Percentiles rank a stretch among this genome's conserved stretches.
phyloP scores from a whole-genome alignment of 2,113 vertebrate genomes.

The Cnemophilus loriae region DNA sequence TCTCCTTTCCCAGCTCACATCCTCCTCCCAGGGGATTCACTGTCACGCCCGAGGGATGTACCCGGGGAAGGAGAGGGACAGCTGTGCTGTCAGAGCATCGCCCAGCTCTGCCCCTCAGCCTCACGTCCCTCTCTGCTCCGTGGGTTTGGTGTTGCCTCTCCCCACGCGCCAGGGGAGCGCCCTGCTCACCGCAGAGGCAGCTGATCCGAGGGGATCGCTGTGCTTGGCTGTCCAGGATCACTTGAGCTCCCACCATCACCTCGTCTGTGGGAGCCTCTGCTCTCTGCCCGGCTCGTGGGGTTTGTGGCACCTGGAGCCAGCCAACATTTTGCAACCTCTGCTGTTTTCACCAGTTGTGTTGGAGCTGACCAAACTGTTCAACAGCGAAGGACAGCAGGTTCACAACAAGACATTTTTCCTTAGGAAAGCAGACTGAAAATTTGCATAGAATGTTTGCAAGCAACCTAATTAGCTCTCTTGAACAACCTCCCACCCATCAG shows the following conservation, averaged over 20 bases:
- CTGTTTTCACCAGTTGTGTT: not conserved
- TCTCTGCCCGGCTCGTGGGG: not conserved
- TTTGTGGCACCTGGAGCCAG: not conserved
- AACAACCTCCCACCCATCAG: not conserved
- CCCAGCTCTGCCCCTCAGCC: not conserved
- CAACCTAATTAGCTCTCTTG: not conserved
- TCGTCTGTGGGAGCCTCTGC: not conserved
- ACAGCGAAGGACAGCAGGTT: not conserved
- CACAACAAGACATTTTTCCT: not conserved
- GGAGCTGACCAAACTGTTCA: not conserved
- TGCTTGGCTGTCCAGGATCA: not conserved
- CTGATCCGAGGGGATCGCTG: not conserved
- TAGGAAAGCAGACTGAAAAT: not conserved
- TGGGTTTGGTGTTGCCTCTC: not conserved
- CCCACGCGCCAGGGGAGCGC: not conserved
- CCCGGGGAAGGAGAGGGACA: not conserved
- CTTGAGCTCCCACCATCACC: not conserved
- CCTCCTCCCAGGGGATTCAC: not conserved
- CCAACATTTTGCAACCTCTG: not conserved
- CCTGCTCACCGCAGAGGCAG: fast-evolving
- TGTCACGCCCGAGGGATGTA: not conserved
- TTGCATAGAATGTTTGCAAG: not conserved
- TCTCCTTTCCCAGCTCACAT: not conserved
- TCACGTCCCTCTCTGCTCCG: not conserved
- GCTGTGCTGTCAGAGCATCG: not conserved